phyloP scores from a whole-genome alignment of 2,797 vertebrate genomes.

The Siniperca scherzeri region DNA sequence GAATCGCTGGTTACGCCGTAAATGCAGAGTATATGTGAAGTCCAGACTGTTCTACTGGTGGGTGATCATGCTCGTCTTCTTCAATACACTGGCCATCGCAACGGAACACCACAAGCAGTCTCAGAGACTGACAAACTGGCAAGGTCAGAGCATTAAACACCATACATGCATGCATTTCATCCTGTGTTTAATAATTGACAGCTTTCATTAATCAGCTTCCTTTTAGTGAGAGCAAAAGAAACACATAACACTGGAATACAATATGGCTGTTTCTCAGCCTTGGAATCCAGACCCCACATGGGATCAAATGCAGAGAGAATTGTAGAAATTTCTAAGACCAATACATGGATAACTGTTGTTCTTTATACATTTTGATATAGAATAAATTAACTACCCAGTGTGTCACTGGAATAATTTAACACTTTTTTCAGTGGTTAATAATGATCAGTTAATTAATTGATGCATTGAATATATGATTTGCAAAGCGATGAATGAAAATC shows the following conservation, averaged over 20 bases:
- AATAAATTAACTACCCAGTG: neutral
- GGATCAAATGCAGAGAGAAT: neutral
- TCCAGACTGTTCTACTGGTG: slow-evolving; percentile 93
- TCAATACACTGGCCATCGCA: slow-evolving; percentile 93
- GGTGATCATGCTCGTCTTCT: slow-evolving; percentile 90
- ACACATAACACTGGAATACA: neutral
- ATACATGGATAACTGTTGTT: neutral
- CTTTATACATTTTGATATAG: neutral
- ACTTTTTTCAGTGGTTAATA: neutral
- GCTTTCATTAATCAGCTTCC: neutral
- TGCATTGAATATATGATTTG: too few relatives aligned
- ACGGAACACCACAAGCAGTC: slow-evolving; percentile 93
- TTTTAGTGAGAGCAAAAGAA: neutral
- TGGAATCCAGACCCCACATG: neutral
- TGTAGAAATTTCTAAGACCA: neutral
- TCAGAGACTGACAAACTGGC: slow-evolving; percentile 87
- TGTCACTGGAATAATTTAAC: neutral
- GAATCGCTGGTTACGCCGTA: slow-evolving; percentile 92
- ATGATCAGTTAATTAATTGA: too few relatives aligned
- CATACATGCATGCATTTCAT: neutral
- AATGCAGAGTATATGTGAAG: slow-evolving; percentile 90
- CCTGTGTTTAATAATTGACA: neutral
- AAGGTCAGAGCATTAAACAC: slow-evolving; percentile 75
- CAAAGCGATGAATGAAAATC: too few relatives aligned
- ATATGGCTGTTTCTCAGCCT: neutral